phyloP scores from a whole-genome alignment of 2,797 vertebrate genomes.

The Meriones psammophilus region DNA sequence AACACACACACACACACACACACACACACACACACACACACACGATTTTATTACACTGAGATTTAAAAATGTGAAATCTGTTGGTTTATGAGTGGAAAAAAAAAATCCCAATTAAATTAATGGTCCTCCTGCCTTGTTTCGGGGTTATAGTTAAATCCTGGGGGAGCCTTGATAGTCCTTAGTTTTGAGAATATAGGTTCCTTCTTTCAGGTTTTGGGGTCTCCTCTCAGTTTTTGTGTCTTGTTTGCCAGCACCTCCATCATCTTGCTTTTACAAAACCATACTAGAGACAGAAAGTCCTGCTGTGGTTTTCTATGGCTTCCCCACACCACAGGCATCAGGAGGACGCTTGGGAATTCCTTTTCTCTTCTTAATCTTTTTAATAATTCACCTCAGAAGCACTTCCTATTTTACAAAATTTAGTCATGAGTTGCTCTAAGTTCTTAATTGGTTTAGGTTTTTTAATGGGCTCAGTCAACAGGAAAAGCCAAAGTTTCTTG shows the following conservation, averaged over 20 bases:
- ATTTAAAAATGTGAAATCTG: conserved; percentile 17
- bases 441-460: not conserved
- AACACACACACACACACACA: not conserved
- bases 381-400: not conserved
- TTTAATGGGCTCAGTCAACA: conserved; percentile 37
- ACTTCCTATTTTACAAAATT: not conserved
- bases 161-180: not conserved
- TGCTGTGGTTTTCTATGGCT: conserved; percentile 8
- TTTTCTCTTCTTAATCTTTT: conserved; percentile 31
- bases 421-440: not conserved
- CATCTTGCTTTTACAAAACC: conserved; percentile 48
- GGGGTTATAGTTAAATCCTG: not conserved
- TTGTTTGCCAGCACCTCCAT: not conserved
- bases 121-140: not conserved
- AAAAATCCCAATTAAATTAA: conserved; percentile 37
- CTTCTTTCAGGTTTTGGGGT: not conserved
- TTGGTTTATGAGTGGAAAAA: not conserved
- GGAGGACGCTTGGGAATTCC: not conserved
- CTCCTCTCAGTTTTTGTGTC: not conserved
- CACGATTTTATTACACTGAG: not conserved
- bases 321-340: not conserved
- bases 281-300: not conserved
- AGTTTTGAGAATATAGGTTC: conserved; percentile 1
- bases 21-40: not conserved
- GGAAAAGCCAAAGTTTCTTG: conserved; percentile 3